Conservation (phyloP, 2,797 vertebrate species). For the Mergus octosetaceus region DNA sequence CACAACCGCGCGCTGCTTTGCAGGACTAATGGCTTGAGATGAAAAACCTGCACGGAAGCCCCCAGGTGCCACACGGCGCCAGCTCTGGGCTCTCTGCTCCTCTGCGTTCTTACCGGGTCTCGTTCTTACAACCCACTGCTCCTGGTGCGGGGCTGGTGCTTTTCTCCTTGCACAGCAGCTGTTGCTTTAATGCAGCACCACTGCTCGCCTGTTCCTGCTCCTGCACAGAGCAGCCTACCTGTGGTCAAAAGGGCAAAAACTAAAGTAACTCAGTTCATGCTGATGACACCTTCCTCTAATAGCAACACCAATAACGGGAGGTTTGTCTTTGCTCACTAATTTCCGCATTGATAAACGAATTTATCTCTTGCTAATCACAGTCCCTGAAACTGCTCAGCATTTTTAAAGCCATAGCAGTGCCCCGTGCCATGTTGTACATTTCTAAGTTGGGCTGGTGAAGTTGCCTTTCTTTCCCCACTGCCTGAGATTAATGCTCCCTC, state of each 20-base stretch:
- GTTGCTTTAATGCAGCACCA: background rate
- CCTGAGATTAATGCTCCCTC: background rate
- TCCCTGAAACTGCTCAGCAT: background rate
- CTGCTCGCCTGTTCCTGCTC: background rate
- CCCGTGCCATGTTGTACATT: background rate
- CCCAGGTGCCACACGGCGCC: background rate
- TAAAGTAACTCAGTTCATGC: background rate
- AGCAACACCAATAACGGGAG: background rate
- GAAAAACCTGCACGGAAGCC: background rate
- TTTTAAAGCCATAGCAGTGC: background rate
- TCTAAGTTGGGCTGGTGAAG: background rate
- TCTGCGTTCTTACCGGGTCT: background rate
- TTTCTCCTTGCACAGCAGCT: background rate
- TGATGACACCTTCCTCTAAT: background rate
- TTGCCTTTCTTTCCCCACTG: background rate
- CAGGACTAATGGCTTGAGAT: background rate
- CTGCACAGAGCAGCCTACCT: rapidly evolving
- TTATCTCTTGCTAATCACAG: background rate
- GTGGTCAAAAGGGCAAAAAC: background rate
- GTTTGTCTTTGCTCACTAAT: background rate
- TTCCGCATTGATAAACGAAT: background rate
- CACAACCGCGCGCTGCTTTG: background rate
- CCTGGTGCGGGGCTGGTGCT: background rate
- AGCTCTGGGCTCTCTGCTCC: background rate
- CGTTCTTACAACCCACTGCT: background rate